Evolutionary conservation across 2,888 invertebrate genomes (phyloP).

Genomic region (Cheilosia variabilis): DNA sequence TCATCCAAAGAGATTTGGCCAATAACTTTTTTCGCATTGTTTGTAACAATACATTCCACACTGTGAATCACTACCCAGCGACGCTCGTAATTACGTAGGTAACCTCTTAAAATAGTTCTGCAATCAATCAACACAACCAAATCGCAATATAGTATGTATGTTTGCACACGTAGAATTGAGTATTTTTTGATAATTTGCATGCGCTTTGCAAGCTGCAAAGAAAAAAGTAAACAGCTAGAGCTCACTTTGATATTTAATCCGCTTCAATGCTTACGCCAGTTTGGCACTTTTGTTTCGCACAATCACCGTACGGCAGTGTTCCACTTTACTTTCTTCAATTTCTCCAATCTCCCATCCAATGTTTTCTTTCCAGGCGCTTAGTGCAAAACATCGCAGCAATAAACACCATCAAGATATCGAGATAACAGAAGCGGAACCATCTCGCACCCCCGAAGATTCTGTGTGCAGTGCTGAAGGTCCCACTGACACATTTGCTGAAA

Average conservation of each 20-base stretch:
- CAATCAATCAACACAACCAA: conserved; percentile 9
- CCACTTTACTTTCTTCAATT: conserved; percentile 48
- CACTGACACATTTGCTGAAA: conserved; percentile 85
- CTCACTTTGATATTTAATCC: conserved; percentile 29
- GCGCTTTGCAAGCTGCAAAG: conserved; percentile 42
- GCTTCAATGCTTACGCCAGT: conserved; percentile 64
- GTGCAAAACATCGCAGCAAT: conserved; percentile 88
- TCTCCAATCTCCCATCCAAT: conserved; percentile 67
- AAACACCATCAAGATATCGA: conserved; percentile 86
- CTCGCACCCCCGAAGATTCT: conserved; percentile 95
- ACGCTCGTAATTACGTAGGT: conserved; percentile 15
- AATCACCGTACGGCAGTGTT: conserved; percentile 67
- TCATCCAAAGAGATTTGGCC: too few species aligned
- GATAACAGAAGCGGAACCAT: conserved; percentile 90
- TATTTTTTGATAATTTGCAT: conserved; percentile 42
- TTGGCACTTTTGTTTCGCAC: conserved; percentile 70
- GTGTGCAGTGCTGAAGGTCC: conserved; percentile 95
- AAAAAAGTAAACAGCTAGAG: conserved; percentile 19
- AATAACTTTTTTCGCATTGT: too few species aligned
- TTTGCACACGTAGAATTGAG: conserved; percentile 51
- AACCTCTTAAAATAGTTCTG: conserved; percentile 16
- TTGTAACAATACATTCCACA: too few species aligned
- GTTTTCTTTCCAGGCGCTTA: conserved; percentile 87
- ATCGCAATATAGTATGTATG: conserved; percentile 7
- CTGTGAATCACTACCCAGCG: background rate